Percentiles rank a stretch among this genome's conserved stretches.
These are phyloP conservation scores for Rhorus exstirpatorius DNA, from an alignment of 2,888 invertebrate genomes.

Conservation along the genomic window DNA sequence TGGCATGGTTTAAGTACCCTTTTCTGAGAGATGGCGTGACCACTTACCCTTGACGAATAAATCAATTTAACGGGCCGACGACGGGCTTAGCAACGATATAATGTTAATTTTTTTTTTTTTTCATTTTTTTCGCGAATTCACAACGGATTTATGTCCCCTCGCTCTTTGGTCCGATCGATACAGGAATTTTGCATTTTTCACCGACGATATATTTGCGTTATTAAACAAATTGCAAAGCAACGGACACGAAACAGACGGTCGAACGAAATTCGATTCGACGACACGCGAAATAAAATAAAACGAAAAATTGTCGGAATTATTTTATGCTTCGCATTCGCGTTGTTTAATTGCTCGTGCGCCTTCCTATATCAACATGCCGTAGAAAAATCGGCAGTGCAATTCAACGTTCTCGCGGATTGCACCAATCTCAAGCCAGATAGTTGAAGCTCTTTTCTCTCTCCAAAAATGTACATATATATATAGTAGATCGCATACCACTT, in stretches of 20 bases:
- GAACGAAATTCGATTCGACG: not conserved
- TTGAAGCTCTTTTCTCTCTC: conserved; percentile 23
- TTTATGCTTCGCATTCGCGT: conserved; percentile 27
- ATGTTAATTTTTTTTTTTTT: conserved; percentile 41
- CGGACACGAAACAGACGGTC: too few species aligned
- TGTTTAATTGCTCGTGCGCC: conserved; percentile 19
- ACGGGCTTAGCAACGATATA: conserved; percentile 52
- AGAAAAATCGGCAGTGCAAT: conserved; percentile 45
- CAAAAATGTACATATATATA: conserved; percentile 16
- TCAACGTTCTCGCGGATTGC: conserved; percentile 31
- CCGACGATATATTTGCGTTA: not conserved
- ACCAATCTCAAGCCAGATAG: conserved; percentile 35
- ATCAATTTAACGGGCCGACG: conserved; percentile 72
- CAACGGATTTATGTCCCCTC: conserved; percentile 32
- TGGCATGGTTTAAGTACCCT: conserved; percentile 64
- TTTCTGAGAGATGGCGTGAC: conserved; percentile 69
- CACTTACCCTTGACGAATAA: conserved; percentile 70
- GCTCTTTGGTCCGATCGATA: not conserved
- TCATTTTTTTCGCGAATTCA: conserved; percentile 53
- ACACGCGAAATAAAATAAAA: conserved; percentile 4
- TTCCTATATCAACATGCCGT: conserved; percentile 43
- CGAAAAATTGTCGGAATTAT: not conserved
- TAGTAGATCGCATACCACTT: not conserved
- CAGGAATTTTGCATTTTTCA: conserved; percentile 44
- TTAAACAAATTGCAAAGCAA: not conserved